Conservation (phyloP, 2,797 vertebrate species). For the Scomberomorus guttatus region DNA sequence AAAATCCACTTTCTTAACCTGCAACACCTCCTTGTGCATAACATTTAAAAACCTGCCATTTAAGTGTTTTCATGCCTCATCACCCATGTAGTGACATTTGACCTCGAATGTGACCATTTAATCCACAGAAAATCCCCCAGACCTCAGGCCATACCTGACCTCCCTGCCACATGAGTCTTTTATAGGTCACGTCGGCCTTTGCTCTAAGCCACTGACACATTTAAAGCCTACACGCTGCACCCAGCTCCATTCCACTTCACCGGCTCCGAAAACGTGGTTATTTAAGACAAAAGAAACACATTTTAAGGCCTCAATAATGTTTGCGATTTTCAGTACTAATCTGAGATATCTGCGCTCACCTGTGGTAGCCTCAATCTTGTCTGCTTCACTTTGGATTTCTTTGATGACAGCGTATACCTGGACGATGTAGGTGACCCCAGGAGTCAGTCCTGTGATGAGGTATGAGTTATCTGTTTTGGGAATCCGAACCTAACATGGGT, state of each 20-base stretch:
- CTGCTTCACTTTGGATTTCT: slow-evolving; percentile 83
- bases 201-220: slow-evolving; percentile 3
- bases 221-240: slow-evolving; percentile 25
- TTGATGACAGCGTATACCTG: slow-evolving; percentile 86
- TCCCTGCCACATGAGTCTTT: slow-evolving; percentile 11
- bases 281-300: slow-evolving; percentile 12
- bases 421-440: slow-evolving; percentile 88
- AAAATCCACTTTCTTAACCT: background rate
- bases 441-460: slow-evolving; percentile 84
- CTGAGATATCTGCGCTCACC: slow-evolving; percentile 75
- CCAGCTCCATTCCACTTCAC: background rate
- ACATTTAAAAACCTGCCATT: slow-evolving; percentile 13
- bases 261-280: background rate
- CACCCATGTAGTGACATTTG: background rate
- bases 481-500: slow-evolving; percentile 70
- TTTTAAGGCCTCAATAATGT: background rate
- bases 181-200: slow-evolving; percentile 40
- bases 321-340: slow-evolving; percentile 1
- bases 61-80: slow-evolving; percentile 34
- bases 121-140: slow-evolving; percentile 29
- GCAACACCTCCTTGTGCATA: background rate
- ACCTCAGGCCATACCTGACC: slow-evolving; percentile 23
- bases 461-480: slow-evolving; percentile 86
- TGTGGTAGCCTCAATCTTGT: slow-evolving; percentile 87
- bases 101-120: slow-evolving; percentile 36